Evolutionary conservation across 2,888 invertebrate species (phyloP).

Genomic region (Argynnis bischoffii): DNA sequence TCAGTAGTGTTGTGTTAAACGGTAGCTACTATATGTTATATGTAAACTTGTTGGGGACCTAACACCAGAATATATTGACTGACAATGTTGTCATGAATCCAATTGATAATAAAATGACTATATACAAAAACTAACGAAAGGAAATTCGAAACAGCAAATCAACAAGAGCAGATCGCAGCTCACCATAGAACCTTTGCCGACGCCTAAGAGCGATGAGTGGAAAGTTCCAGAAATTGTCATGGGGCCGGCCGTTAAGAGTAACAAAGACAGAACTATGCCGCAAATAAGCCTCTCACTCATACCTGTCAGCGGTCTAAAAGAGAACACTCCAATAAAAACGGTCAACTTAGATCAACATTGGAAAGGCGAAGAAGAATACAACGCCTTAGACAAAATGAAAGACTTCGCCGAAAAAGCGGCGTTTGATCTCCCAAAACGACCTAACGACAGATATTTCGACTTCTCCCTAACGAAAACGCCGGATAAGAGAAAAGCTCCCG

Average conservation of each 20-base stretch:
- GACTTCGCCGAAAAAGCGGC: conserved; percentile 78
- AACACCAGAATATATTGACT: conserved; percentile 28
- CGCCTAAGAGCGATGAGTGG: conserved; percentile 59
- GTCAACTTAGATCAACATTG: conserved; percentile 63
- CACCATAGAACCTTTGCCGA: conserved; percentile 73
- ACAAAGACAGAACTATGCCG: conserved; percentile 70
- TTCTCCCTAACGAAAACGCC: conserved; percentile 58
- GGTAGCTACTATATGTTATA: conserved; percentile 49
- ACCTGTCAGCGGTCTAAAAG: conserved; percentile 69
- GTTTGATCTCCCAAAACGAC: conserved; percentile 69
- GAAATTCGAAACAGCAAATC: conserved; percentile 77
- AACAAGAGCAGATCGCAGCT: conserved; percentile 78
- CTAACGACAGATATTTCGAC: conserved; percentile 62
- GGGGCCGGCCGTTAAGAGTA: conserved; percentile 60
- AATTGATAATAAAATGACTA: conserved; percentile 75
- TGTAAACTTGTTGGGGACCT: conserved; percentile 44
- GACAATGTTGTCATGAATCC: conserved; percentile 75
- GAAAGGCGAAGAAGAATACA: conserved; percentile 73
- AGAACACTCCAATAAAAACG: conserved; percentile 65
- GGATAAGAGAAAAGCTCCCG: conserved; percentile 53
- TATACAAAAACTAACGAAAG: conserved; percentile 51
- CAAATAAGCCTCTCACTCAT: conserved; percentile 76
- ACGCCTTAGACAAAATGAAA: conserved; percentile 78
- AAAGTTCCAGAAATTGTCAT: conserved; percentile 68
- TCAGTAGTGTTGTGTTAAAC: conserved; percentile 68